Evolutionary conservation across 2,888 invertebrate species (phyloP).

Genomic region (Lapara coniferarum): DNA sequence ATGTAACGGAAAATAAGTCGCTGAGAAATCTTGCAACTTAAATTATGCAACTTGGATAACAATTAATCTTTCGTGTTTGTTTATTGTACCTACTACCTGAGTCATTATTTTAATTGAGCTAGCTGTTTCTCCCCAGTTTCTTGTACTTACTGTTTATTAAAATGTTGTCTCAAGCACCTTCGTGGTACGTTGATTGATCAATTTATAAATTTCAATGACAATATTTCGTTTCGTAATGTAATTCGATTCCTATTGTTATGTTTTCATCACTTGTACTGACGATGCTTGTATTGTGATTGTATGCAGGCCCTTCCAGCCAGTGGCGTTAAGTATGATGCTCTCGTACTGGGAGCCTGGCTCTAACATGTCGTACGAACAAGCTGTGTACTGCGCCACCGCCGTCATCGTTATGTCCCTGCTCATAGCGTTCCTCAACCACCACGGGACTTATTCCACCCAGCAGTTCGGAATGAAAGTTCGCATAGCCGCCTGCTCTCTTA

Average conservation of each 20-base stretch:
- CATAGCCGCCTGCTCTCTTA: conserved; percentile 91
- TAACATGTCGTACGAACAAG: conserved; percentile 80
- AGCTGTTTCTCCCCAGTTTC: background rate
- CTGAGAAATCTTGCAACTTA: background rate
- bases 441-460: conserved; percentile 86
- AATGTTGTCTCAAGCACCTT: no score
- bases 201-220: no score
- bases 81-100: background rate
- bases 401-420: conserved; percentile 82
- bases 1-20: background rate
- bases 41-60: background rate
- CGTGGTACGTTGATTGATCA: no score
- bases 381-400: conserved; percentile 85
- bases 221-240: no score
- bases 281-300: conserved; percentile 30
- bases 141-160: background rate
- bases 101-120: background rate
- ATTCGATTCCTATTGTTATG: no score
- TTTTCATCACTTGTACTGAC: background rate
- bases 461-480: conserved; percentile 92
- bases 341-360: conserved; percentile 85
- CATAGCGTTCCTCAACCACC: conserved; percentile 86
- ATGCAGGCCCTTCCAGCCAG: conserved; percentile 86
- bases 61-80: background rate
- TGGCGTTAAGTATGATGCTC: conserved; percentile 86